These are phyloP conservation scores for Strigops habroptila DNA, from an alignment of 2,113 vertebrate genomes.

Conservation along the genomic window DNA sequence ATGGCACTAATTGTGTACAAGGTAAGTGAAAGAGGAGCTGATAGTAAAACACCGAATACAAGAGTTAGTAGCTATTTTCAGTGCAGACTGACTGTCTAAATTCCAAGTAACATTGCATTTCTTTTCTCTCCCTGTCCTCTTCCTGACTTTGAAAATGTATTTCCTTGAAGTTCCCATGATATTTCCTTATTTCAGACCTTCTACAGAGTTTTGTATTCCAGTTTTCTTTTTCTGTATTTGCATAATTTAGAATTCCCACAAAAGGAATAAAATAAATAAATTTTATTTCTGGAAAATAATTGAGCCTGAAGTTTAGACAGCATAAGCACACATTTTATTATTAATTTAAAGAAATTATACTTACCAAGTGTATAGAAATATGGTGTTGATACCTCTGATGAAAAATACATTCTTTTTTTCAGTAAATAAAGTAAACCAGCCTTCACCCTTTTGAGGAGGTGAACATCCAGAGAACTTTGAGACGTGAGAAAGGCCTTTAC, in stretches of 20 bases:
- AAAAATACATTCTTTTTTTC: conserved; percentile 83
- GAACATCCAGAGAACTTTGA: conserved; percentile 71
- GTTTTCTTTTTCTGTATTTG: neutral
- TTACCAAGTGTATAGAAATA: conserved; percentile 88
- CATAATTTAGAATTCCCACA: neutral
- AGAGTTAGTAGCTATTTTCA: neutral
- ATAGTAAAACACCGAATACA: neutral
- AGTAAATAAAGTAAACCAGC: conserved; percentile 81
- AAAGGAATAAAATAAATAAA: neutral
- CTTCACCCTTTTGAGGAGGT: conserved; percentile 80
- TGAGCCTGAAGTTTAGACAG: neutral
- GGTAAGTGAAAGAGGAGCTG: neutral
- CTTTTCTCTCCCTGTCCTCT: neutral
- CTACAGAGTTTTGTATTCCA: neutral
- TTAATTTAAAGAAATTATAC: neutral
- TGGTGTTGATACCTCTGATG: conserved; percentile 81
- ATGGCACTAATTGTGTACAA: neutral
- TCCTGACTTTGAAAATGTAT: neutral
- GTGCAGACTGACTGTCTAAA: neutral
- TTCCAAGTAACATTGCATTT: neutral
- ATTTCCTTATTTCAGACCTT: neutral
- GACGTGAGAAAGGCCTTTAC: conserved; percentile 77
- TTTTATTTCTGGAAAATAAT: neutral
- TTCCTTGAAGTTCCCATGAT: neutral
- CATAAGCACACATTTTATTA: neutral